Conservation (phyloP, 1,140 invertebrate species). For the Bactericera cockerelli region DNA sequence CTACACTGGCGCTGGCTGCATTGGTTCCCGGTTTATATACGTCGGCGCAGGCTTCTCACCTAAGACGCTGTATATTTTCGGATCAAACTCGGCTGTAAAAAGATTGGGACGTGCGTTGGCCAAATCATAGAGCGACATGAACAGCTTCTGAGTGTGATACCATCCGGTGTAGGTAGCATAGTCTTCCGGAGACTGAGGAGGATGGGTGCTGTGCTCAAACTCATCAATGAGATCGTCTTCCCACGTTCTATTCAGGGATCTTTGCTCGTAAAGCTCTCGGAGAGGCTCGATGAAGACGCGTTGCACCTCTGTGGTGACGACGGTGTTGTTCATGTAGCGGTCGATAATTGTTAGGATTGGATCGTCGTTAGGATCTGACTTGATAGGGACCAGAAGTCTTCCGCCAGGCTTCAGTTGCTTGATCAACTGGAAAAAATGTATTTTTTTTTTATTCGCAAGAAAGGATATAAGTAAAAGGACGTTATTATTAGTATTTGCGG, state of each 20-base stretch:
- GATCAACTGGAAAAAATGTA: not conserved
- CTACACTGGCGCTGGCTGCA: no score
- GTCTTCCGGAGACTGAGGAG: not conserved
- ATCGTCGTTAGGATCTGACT: not conserved
- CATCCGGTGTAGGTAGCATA: not conserved
- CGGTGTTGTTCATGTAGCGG: constrained; percentile 2
- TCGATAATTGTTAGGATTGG: not conserved
- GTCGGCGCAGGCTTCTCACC: not conserved
- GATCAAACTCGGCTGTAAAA: not conserved
- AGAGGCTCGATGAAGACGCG: not conserved
- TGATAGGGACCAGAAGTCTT: not conserved
- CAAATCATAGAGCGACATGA: not conserved
- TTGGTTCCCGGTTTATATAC: no score
- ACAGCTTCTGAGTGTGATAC: not conserved
- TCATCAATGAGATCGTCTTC: not conserved
- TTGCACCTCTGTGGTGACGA: not conserved
- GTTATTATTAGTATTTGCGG: no score
- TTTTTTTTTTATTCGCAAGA: no score
- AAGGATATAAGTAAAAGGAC: no score
- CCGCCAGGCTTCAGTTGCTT: constrained; percentile 1
- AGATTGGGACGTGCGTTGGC: not conserved
- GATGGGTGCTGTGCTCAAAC: not conserved
- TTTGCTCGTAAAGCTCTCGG: not conserved
- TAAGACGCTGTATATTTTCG: not conserved
- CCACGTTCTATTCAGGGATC: not conserved